Evolutionary conservation across 2,113 vertebrate species (phyloP).

Genomic region (Tauraco erythrolophus): DNA sequence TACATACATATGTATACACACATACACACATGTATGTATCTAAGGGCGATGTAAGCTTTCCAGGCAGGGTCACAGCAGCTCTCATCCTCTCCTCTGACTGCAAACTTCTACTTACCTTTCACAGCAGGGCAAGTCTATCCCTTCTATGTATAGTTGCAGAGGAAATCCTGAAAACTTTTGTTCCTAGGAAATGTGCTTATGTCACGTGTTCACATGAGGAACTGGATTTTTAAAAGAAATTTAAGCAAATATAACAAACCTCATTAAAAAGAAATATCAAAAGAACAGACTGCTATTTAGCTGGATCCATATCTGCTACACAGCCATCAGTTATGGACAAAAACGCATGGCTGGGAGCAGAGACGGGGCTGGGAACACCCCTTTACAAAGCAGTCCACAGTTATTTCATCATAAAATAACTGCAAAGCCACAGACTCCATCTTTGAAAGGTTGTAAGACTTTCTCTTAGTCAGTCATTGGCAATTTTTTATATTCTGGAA

Average conservation of each 20-base stretch:
- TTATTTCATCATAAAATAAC: not conserved
- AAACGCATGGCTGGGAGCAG: not conserved
- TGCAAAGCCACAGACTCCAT: not conserved
- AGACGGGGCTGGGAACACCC: not conserved
- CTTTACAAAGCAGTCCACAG: not conserved
- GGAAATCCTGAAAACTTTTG: not conserved
- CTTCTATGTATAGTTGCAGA: not conserved
- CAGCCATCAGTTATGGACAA: not conserved
- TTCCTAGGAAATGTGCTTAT: not conserved
- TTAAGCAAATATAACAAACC: not conserved
- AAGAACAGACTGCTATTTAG: not conserved
- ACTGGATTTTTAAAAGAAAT: not conserved
- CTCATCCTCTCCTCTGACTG: not conserved
- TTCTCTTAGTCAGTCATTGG: not conserved
- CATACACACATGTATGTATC: fast-evolving
- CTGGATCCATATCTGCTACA: not conserved
- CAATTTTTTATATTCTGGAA: not conserved
- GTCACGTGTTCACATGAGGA: not conserved
- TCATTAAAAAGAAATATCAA: not conserved
- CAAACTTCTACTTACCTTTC: not conserved
- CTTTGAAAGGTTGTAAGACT: not conserved
- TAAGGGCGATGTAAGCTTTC: not conserved
- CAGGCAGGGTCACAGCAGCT: not conserved
- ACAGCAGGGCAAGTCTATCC: not conserved
- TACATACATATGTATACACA: not conserved